These are phyloP conservation scores for Spheniscus humboldti DNA, from an alignment of 2,797 vertebrate genomes.

Conservation along the genomic window DNA sequence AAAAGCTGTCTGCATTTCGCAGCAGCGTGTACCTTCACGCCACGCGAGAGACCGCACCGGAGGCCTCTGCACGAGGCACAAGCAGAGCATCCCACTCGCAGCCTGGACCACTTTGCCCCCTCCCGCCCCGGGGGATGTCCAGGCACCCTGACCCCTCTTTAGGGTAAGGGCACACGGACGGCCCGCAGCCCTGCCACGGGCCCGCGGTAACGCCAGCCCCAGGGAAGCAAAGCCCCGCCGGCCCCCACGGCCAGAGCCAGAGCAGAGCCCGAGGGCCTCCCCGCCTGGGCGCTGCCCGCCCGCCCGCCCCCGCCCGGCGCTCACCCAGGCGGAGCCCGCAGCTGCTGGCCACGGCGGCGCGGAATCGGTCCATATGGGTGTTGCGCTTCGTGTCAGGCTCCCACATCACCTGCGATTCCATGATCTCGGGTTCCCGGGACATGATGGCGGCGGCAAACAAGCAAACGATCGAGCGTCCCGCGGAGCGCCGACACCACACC, in stretches of 20 bases:
- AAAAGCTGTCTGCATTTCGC: background rate
- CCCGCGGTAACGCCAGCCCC: rapidly evolving
- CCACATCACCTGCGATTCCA: conserved; percentile 90
- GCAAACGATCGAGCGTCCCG: too few species aligned
- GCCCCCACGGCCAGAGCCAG: background rate
- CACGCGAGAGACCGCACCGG: background rate
- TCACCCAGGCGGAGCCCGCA: conserved; percentile 87
- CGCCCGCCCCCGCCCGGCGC: conserved; percentile 28
- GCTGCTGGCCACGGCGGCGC: conserved; percentile 81
- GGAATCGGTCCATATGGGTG: conserved; percentile 90
- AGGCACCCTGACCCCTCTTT: background rate
- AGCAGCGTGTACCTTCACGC: rapidly evolving
- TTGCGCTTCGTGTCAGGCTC: conserved; percentile 92
- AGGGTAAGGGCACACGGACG: rapidly evolving
- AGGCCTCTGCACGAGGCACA: background rate
- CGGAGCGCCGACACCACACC: rapidly evolving
- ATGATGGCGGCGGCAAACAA: conserved; percentile 26
- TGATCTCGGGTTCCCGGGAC: conserved; percentile 85
- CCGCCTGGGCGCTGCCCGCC: background rate
- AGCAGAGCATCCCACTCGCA: background rate
- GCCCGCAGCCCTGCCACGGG: background rate
- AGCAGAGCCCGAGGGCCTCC: background rate
- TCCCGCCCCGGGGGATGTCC: rapidly evolving
- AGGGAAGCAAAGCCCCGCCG: background rate
- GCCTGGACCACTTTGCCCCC: rapidly evolving